phyloP scores from a whole-genome alignment of 2,113 vertebrate species.

The Dendropsophus ebraccatus region DNA sequence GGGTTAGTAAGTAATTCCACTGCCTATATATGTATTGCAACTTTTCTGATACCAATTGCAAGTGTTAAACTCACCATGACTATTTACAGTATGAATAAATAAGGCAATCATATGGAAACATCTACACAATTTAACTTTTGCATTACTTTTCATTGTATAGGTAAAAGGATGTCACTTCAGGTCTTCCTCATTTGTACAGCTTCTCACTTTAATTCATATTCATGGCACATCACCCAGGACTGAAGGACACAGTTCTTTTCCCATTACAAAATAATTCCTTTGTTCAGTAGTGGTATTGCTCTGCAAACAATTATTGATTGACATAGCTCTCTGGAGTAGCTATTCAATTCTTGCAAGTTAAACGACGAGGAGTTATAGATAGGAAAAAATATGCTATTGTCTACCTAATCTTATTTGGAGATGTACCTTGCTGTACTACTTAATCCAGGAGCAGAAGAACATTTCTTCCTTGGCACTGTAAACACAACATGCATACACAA shows the following conservation, averaged over 20 bases:
- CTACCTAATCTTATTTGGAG: constrained; percentile 54
- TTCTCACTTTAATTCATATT: constrained; percentile 11
- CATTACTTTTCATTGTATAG: background rate
- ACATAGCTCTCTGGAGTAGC: constrained; percentile 65
- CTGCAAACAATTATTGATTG: constrained; percentile 72
- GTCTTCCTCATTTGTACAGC: background rate
- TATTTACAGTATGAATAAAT: background rate
- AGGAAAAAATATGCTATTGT: constrained; percentile 65
- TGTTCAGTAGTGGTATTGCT: constrained; percentile 66
- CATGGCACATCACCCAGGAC: constrained; percentile 7
- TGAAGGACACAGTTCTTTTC: constrained; percentile 63
- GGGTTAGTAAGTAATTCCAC: too few relatives aligned
- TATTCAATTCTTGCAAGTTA: constrained; percentile 71
- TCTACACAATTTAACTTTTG: background rate
- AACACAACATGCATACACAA: background rate
- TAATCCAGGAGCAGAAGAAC: constrained; percentile 22
- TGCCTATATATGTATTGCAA: background rate
- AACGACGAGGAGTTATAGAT: constrained; percentile 70
- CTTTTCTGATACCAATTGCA: background rate
- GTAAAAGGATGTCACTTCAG: background rate
- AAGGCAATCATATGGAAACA: background rate
- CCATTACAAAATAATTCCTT: constrained; percentile 72
- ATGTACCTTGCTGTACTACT: constrained; percentile 33
- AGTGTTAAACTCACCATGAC: background rate
- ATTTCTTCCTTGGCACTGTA: constrained; percentile 26